phyloP scores from a whole-genome alignment of 2,797 vertebrate species.

The Australoheros facetus region DNA sequence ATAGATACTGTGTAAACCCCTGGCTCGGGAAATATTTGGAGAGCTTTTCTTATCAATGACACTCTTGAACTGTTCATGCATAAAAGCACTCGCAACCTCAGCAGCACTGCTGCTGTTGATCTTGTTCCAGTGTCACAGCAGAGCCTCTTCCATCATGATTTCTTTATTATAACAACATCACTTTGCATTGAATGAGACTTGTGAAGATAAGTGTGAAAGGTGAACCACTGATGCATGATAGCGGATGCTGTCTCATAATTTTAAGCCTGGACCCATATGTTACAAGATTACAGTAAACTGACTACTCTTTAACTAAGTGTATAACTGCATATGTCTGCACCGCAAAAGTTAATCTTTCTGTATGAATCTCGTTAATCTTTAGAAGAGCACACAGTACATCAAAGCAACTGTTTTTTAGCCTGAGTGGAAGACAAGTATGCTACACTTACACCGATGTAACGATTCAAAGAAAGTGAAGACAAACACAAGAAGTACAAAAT shows the following conservation, averaged over 20 bases:
- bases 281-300: constrained; percentile 11
- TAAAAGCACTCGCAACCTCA: constrained; percentile 34
- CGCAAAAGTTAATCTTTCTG: neutral
- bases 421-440: neutral
- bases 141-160: neutral
- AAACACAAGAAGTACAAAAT: neutral
- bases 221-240: constrained; percentile 3
- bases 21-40: constrained; percentile 47
- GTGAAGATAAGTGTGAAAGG: constrained; percentile 17
- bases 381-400: neutral
- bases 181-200: constrained; percentile 1
- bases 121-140: neutral
- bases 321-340: neutral
- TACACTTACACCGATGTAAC: neutral
- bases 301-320: constrained; percentile 1
- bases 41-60: constrained; percentile 44
- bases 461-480: neutral
- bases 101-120: constrained; percentile 1
- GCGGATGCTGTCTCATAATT: neutral
- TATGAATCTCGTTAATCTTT: neutral
- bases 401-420: neutral
- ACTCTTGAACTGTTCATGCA: constrained; percentile 31
- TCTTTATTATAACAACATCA: neutral
- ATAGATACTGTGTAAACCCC: constrained; percentile 52
- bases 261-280: neutral